Conservation (phyloP, 2,113 vertebrate genomes). For the Symphodus melops region DNA sequence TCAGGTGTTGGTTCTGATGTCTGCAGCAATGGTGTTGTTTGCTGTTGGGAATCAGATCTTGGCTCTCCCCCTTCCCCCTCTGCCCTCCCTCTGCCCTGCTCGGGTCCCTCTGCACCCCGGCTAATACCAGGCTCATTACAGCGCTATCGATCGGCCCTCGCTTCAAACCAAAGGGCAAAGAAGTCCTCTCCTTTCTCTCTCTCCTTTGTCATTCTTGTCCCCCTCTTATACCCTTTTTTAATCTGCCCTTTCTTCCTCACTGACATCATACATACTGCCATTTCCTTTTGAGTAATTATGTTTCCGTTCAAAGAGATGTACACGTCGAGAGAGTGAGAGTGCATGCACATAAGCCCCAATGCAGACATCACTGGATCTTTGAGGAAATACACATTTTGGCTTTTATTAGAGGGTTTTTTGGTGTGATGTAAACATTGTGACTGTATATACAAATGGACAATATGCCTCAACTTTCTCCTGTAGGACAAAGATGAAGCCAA, state of each 20-base stretch:
- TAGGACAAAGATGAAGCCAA: too few species aligned
- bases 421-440: background rate
- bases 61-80: constrained; percentile 42
- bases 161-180: constrained; percentile 73
- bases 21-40: constrained; percentile 71
- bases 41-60: constrained; percentile 77
- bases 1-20: constrained; percentile 77
- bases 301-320: constrained; percentile 41
- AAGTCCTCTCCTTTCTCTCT: constrained; percentile 64
- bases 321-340: constrained; percentile 16
- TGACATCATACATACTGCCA: constrained; percentile 7
- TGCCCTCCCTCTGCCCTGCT: constrained; percentile 58
- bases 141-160: constrained; percentile 72
- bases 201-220: constrained; percentile 61
- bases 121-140: constrained; percentile 82
- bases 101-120: constrained; percentile 74
- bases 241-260: constrained; percentile 44
- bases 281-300: constrained; percentile 40
- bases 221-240: constrained; percentile 54
- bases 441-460: constrained; percentile 3
- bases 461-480: background rate
- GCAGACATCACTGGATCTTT: background rate
- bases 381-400: background rate
- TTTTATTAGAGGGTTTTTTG: background rate
- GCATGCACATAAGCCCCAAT: background rate